Evolutionary conservation across 1,140 invertebrate species (phyloP).

Genomic region (Augochlora pura): DNA sequence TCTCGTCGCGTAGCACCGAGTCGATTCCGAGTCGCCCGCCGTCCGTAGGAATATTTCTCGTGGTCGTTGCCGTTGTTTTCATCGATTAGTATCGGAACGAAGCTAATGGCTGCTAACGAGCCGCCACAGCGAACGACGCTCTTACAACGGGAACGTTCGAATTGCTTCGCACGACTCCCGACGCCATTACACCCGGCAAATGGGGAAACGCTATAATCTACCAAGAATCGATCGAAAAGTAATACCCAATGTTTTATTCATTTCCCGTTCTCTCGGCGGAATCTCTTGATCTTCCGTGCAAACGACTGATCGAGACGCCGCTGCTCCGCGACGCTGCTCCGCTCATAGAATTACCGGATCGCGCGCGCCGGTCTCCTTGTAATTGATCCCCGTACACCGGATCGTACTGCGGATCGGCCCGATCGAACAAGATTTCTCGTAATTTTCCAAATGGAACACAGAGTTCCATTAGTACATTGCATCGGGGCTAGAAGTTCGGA

Average conservation of each 20-base stretch:
- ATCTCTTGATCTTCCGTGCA: slow-evolving; percentile 25
- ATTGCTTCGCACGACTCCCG: slow-evolving; percentile 19
- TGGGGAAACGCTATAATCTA: slow-evolving; percentile 41
- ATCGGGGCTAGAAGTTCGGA: too few relatives aligned
- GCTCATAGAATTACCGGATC: not conserved
- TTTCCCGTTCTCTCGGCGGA: slow-evolving; percentile 12
- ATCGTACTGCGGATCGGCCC: not conserved
- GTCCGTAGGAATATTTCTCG: not conserved
- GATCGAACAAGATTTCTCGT: not conserved
- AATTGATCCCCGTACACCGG: too few relatives aligned
- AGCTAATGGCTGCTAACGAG: slow-evolving; percentile 29
- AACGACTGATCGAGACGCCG: slow-evolving; percentile 10
- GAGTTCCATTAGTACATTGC: too few relatives aligned
- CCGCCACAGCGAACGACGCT: slow-evolving; percentile 8
- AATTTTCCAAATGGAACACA: not conserved
- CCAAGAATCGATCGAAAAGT: slow-evolving; percentile 23
- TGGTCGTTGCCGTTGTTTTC: slow-evolving; percentile 22
- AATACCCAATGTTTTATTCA: slow-evolving; percentile 48
- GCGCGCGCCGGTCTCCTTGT: not conserved
- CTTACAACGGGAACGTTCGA: slow-evolving; percentile 31
- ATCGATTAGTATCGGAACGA: slow-evolving; percentile 32
- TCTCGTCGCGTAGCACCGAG: not conserved
- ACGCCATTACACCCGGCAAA: slow-evolving; percentile 30
- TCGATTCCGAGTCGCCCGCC: too few relatives aligned
- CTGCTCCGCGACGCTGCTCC: not conserved